A percentile compares a stretch with the other conserved stretches of the same genome.
Evolutionary conservation across 2,797 vertebrate genomes (phyloP).

Genomic region (Lepilemur septentrionalis): DNA sequence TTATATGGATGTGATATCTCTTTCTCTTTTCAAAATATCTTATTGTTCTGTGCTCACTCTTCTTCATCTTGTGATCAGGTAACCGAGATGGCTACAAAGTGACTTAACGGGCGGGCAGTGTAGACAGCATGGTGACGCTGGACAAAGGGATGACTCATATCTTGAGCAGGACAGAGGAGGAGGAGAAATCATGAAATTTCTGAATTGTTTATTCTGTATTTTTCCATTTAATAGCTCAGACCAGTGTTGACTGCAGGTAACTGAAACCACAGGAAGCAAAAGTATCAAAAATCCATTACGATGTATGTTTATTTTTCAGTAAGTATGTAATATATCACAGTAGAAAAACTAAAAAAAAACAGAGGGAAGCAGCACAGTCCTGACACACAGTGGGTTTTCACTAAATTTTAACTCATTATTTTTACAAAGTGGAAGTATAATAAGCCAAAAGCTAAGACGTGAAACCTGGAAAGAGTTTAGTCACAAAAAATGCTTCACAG

Average conservation of each 20-base stretch:
- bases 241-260: neutral
- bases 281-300: neutral
- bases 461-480: neutral
- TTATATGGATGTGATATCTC: neutral
- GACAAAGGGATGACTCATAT: neutral
- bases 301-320: neutral
- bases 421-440: neutral
- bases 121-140: neutral
- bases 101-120: no score
- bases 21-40: neutral
- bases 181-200: neutral
- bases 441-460: neutral
- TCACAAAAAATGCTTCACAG: neutral
- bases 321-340: neutral
- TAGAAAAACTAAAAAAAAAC: neutral
- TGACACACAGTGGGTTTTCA: neutral
- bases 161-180: neutral
- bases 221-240: neutral
- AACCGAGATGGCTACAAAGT: neutral
- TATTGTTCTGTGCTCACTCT: neutral
- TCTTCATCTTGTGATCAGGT: neutral
- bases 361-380: neutral
- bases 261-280: neutral
- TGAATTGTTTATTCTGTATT: neutral
- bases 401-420: neutral